Percentiles rank a stretch among this genome's conserved stretches.
These are phyloP conservation scores for Glossosoma conforme DNA, from an alignment of 1,140 invertebrate species.

Conservation along the genomic window DNA sequence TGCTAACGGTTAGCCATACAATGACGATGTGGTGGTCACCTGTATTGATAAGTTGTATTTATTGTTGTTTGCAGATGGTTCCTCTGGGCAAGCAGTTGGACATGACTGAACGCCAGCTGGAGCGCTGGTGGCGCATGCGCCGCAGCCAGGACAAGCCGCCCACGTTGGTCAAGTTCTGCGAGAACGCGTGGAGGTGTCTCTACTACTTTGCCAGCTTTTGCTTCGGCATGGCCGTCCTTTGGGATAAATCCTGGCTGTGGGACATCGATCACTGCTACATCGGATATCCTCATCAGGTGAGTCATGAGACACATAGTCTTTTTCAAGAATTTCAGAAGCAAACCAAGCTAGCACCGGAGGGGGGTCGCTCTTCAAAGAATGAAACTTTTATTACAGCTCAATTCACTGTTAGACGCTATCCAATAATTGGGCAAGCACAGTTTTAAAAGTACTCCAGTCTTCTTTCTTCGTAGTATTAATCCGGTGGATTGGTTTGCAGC, in stretches of 20 bases:
- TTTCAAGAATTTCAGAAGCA: too few relatives aligned
- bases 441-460: too few relatives aligned
- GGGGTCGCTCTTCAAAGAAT: too few relatives aligned
- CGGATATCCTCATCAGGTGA: slow-evolving; percentile 65
- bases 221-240: slow-evolving; percentile 78
- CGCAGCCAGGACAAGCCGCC: slow-evolving; percentile 80
- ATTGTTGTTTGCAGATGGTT: slow-evolving; percentile 54
- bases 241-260: slow-evolving; percentile 94
- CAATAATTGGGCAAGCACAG: too few relatives aligned
- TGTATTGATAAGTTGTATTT: neutral
- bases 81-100: slow-evolving; percentile 81
- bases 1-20: too few relatives aligned
- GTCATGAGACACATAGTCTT: too few relatives aligned
- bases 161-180: slow-evolving; percentile 86
- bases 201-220: slow-evolving; percentile 83
- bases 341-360: too few relatives aligned
- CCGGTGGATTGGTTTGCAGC: too few relatives aligned
- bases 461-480: too few relatives aligned
- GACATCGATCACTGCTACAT: slow-evolving; percentile 89
- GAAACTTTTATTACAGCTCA: too few relatives aligned
- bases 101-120: slow-evolving; percentile 81
- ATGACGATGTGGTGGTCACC: neutral
- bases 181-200: slow-evolving; percentile 83
- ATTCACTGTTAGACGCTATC: too few relatives aligned
- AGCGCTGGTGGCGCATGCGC: slow-evolving; percentile 83